phyloP scores from a whole-genome alignment of 2,797 vertebrate species.

The Syncerus caffer region DNA sequence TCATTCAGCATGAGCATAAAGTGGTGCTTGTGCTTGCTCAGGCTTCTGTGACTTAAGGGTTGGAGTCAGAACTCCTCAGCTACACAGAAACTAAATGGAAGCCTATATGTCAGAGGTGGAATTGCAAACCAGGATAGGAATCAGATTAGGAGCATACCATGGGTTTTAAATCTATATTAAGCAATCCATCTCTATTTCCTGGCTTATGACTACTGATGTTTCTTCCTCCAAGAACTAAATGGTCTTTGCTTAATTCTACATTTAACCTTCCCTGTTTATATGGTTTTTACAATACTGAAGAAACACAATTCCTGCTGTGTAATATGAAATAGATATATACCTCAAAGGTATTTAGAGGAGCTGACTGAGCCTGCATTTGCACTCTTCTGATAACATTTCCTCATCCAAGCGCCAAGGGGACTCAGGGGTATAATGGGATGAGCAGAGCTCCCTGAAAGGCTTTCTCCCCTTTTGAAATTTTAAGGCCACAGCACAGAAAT shows the following conservation, averaged over 20 bases:
- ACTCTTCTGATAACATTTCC: slow-evolving; percentile 6
- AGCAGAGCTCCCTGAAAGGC: not conserved
- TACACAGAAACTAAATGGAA: not conserved
- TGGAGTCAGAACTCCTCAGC: not conserved
- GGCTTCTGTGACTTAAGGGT: not conserved
- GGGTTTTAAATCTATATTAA: not conserved
- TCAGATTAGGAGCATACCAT: not conserved
- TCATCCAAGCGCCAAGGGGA: not conserved
- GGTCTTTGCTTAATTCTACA: slow-evolving; percentile 12
- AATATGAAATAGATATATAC: not conserved
- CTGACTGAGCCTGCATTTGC: not conserved
- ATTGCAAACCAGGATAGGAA: not conserved
- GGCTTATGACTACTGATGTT: slow-evolving; percentile 3
- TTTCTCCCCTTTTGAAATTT: slow-evolving; percentile 2
- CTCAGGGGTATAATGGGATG: not conserved
- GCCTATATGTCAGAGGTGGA: not conserved
- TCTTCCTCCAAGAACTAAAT: slow-evolving; percentile 38
- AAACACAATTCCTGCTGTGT: not conserved
- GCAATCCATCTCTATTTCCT: not conserved
- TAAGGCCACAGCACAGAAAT: not conserved
- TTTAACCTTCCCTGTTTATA: not conserved
- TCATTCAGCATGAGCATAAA: not conserved
- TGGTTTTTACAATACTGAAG: not conserved
- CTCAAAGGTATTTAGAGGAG: not conserved
- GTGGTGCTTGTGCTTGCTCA: not conserved